These are phyloP conservation scores for Cuculus canorus DNA, from an alignment of 2,797 vertebrate genomes.

Conservation along the genomic window DNA sequence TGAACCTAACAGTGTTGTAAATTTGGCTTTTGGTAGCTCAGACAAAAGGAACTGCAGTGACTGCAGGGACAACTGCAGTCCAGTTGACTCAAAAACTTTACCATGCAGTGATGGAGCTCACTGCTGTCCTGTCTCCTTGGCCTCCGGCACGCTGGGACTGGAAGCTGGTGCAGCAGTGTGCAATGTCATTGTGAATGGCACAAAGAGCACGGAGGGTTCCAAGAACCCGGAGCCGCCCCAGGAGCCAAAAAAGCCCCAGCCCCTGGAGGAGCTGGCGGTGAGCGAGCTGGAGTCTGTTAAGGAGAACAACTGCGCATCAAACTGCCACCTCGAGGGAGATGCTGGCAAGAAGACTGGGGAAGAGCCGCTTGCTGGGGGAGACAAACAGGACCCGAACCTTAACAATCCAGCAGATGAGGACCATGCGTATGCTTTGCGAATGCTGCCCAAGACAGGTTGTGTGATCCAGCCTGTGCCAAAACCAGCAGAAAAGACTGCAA, in stretches of 20 bases:
- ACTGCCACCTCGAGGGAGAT: constrained; percentile 86
- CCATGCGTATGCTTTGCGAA: constrained; percentile 92
- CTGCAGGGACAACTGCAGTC: constrained; percentile 83
- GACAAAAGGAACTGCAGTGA: constrained; percentile 83
- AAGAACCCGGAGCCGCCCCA: constrained; percentile 78
- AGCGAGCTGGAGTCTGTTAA: constrained; percentile 93
- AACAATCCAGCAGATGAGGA: constrained; percentile 93
- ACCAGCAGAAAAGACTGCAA: constrained; percentile 91
- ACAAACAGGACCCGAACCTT: constrained; percentile 90
- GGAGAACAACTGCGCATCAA: constrained; percentile 93
- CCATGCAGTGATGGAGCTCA: constrained; percentile 79
- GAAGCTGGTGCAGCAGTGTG: constrained; percentile 86
- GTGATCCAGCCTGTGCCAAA: constrained; percentile 99
- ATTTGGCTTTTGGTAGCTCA: constrained; percentile 77
- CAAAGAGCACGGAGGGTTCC: constrained; percentile 77
- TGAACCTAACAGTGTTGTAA: constrained; percentile 83
- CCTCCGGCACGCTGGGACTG: constrained; percentile 73
- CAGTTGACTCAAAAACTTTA: constrained; percentile 74
- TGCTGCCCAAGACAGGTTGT: constrained; percentile 93
- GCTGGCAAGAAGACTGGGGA: constrained; percentile 84
- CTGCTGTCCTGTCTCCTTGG: constrained; percentile 75
- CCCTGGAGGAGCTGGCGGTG: constrained; percentile 78
- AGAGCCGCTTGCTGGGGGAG: constrained; percentile 81
- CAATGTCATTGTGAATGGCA: constrained; percentile 97
- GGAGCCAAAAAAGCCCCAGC: constrained; percentile 76